phyloP scores from a whole-genome alignment of 2,797 vertebrate species.

The Phrynocephalus vlangalii region DNA sequence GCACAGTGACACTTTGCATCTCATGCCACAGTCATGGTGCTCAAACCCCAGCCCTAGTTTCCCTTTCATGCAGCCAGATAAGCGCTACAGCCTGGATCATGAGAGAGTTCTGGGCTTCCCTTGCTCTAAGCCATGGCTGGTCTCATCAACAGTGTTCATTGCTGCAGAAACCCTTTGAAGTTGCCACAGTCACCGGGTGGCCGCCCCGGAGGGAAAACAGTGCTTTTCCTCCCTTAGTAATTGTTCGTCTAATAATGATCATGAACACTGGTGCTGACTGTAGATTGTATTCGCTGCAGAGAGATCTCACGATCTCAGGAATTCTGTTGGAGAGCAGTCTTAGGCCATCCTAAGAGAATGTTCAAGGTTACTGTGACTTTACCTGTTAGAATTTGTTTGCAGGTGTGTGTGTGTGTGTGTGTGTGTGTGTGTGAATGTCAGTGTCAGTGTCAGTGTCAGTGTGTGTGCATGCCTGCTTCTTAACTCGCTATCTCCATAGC shows the following conservation, averaged over 20 bases:
- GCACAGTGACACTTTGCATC: constrained; percentile 52
- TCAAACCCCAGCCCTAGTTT: constrained; percentile 42
- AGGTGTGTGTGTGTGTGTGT: background rate
- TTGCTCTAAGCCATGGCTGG: background rate
- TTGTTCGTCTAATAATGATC: background rate
- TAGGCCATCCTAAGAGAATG: constrained; percentile 1
- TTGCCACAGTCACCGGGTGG: background rate
- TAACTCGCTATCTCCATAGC: background rate
- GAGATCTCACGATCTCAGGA: background rate
- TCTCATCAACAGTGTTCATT: constrained; percentile 3
- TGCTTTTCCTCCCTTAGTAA: accelerated
- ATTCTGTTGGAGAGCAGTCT: constrained; percentile 29
- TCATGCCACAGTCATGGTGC: constrained; percentile 19
- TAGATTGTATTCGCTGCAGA: constrained; percentile 8
- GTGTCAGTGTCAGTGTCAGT: background rate
- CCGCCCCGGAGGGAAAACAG: background rate
- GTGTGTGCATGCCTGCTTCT: background rate
- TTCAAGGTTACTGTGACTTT: constrained; percentile 51
- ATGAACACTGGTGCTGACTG: background rate
- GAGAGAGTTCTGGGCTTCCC: constrained; percentile 41
- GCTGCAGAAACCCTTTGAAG: background rate
- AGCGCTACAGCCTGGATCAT: background rate
- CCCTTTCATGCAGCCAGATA: accelerated
- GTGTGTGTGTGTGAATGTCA: too few relatives aligned
- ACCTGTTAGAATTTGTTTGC: constrained; percentile 6